Evolutionary conservation across 2,113 vertebrate species (phyloP), one percentile per base, ranked within the genome.

Genomic region (Mesitornis unicolor): DNA sequence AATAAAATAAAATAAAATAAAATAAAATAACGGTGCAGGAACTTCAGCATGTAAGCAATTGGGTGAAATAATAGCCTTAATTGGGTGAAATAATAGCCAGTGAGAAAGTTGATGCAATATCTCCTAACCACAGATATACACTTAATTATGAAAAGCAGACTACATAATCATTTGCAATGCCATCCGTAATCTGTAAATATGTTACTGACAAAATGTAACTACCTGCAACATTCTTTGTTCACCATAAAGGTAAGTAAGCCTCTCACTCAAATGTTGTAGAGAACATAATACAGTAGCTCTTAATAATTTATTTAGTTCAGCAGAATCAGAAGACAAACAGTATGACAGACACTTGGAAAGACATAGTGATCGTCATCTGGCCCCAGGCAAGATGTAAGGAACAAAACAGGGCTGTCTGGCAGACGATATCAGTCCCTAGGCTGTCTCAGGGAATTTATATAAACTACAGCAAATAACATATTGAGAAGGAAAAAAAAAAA

Each of bases 241-340:
- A 84, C 7, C 2, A 8, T 4, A 25, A 16, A 79, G 29, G 33
- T 36, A 77, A 70, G 9, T 17, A 29, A 70, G 7, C 9, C 54
- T 90, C 83, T 80, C 42, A 29, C n/a, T 87, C 33, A 38, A 29
- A 25, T 45, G 15, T 22, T 64, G 7, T 43, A 74, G 17, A 71
- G 35, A 89, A 60, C 45, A 48, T 33, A 48, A 68, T 36, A 28
- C 35, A 68, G 29, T 73, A 8, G 12, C 42, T 91, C 31, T 87
- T 84, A 85, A 67, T 84, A 91, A 85, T 94, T 91, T 78, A 81
- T 91, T 88, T 85, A 79, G 25, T 38, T 85, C 78, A 53, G 40
- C 59, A 56, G 53, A 85, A 68, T 71, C 24, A 29, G 48, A 78
- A 36, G 70, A 53, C 36, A 92, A 87, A 68, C 16, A 53, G 77